Percentiles rank a stretch among this genome's conserved stretches.
phyloP scores from a whole-genome alignment of 2,888 invertebrate genomes.

The Patella depressa region DNA sequence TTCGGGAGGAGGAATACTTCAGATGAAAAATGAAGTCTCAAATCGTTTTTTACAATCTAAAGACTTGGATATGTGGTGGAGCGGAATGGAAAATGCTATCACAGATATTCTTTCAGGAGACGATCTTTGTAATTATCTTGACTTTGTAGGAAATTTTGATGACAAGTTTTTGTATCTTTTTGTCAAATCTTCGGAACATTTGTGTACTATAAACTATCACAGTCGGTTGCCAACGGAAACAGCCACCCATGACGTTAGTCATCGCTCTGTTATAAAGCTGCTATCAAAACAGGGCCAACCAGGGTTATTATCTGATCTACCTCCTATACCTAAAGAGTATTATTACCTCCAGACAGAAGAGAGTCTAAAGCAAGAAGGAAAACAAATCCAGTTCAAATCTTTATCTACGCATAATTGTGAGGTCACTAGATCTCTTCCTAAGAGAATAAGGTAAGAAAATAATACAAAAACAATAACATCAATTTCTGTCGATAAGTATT shows the following conservation, averaged over 20 bases:
- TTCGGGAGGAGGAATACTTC: slow-evolving; percentile 57
- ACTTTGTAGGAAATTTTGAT: slow-evolving; percentile 59
- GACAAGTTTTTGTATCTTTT: slow-evolving; percentile 55
- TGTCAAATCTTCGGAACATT: slow-evolving; percentile 58
- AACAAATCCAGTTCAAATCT: slow-evolving; percentile 62
- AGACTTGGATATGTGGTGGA: slow-evolving; percentile 61
- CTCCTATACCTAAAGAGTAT: slow-evolving; percentile 46
- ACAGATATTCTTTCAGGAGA: slow-evolving; percentile 54
- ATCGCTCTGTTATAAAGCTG: slow-evolving; percentile 52
- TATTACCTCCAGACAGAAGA: slow-evolving; percentile 45
- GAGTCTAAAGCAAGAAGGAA: slow-evolving; percentile 56
- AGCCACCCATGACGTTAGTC: slow-evolving; percentile 58
- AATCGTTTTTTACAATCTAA: slow-evolving; percentile 44
- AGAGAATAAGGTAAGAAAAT: slow-evolving; percentile 38
- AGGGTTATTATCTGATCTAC: slow-evolving; percentile 45
- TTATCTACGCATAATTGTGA: slow-evolving; percentile 33
- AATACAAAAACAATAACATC: no score
- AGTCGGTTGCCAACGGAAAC: slow-evolving; percentile 59
- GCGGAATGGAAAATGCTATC: slow-evolving; percentile 57
- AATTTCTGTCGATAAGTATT: no score
- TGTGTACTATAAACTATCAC: slow-evolving; percentile 55
- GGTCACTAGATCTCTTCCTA: slow-evolving; percentile 36
- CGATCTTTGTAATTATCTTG: slow-evolving; percentile 61
- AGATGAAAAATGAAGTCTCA: slow-evolving; percentile 52
- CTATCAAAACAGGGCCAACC: slow-evolving; percentile 39